Percentiles rank a stretch among this genome's conserved stretches.
Conservation (phyloP, 2,113 vertebrate species). For the Platysternon megacephalum region DNA sequence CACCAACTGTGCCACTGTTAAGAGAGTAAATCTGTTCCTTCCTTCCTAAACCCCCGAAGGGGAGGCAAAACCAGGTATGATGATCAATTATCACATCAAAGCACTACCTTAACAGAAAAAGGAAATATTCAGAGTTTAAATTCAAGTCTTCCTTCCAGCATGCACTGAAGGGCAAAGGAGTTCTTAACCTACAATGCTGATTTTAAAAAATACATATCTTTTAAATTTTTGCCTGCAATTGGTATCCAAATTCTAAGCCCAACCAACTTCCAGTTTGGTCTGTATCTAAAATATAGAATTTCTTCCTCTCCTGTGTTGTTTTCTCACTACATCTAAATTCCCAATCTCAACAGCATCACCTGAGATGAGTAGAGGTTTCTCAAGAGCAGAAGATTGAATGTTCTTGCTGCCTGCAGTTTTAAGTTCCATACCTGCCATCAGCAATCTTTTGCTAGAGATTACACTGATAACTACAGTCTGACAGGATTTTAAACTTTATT, state of each 20-base stretch:
- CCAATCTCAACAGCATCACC: not conserved
- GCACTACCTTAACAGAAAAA: not conserved
- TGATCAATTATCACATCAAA: not conserved
- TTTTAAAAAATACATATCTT: not conserved
- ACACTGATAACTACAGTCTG: not conserved
- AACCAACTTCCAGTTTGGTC: not conserved
- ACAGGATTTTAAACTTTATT: conserved; percentile 17
- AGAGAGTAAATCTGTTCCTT: not conserved
- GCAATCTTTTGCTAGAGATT: not conserved
- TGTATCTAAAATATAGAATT: not conserved
- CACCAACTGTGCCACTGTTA: not conserved
- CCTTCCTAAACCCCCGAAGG: not conserved
- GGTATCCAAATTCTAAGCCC: not conserved
- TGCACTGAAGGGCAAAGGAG: not conserved
- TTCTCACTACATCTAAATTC: not conserved
- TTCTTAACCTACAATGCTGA: not conserved
- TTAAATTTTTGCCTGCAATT: not conserved
- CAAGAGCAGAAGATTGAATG: not conserved
- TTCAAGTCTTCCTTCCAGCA: conserved; percentile 3
- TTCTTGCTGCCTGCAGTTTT: not conserved
- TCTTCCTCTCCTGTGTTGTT: not conserved
- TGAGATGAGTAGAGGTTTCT: not conserved
- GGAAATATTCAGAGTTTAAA: not conserved
- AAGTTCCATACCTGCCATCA: not conserved
- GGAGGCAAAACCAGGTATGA: rapidly evolving